Base-by-base conservation (phyloP, 2,888 invertebrate genomes). In the Melieria picta region DNA sequence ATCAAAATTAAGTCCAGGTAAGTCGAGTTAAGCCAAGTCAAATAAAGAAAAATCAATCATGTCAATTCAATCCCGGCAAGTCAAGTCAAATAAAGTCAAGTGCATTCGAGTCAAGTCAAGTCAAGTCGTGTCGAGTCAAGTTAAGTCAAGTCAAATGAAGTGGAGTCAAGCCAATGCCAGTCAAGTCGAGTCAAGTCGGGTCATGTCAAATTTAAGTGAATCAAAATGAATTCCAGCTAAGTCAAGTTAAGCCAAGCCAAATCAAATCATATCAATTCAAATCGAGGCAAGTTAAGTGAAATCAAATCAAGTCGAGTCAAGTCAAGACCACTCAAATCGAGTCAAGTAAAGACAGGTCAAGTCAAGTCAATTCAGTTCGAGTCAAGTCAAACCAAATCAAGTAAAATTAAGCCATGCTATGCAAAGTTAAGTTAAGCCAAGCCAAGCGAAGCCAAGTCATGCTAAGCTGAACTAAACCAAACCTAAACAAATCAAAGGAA, bases 231-330 rank as follows among this genome's bases (percentile, higher is more conserved):
- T 2, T 50, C 3, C 9, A 10, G 9, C 11, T 50, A 9, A 9
- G 11, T 10, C 50, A 50, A 3, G 11, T 11, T 10, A 50, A 50
- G 50, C 10, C 11, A 50, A 50, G 50, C 1, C 9, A 50, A 50
- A 50, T 50, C 11, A 10, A 50, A 2, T 10, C 9, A 50, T 10
- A 10, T 50, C 11, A 50, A 50, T 50, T 50, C n/a, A 64, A 64
- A 48, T 64, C 7, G 43, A 62, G 46, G 43, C 7, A 64, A 64
- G 16, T 64, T 48, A 64, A 64, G 16, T 64, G 7, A 64, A 64
- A 48, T 52, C 30, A 64, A 30, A 30, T 30, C 30, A 30, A 30
- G 30, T 30, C 30, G 1, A 30, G 30, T 30, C 30, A 30, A 30
- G 30, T 30, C 3, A 30, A 30, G 30, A 30, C 30, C 1, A 30